Conservation (phyloP, 2,113 vertebrate species). For the Mobula hypostoma region DNA sequence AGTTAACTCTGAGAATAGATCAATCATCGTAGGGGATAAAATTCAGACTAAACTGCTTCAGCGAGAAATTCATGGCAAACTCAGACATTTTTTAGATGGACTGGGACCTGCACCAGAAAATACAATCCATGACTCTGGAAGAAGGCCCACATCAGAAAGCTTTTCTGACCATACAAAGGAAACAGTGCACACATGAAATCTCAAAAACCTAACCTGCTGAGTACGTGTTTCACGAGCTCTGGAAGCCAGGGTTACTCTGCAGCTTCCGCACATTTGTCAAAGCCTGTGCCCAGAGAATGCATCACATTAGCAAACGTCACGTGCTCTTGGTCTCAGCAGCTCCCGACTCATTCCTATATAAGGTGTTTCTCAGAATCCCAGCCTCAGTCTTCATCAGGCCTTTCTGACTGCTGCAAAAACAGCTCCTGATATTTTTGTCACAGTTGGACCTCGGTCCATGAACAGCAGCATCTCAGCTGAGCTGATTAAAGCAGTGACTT, state of each 20-base stretch:
- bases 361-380: not conserved
- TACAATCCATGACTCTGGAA: not conserved
- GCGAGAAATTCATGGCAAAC: not conserved
- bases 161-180: not conserved
- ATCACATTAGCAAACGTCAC: not conserved
- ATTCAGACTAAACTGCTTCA: not conserved
- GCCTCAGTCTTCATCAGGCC: not conserved
- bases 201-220: too few relatives aligned
- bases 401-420: not conserved
- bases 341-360: constrained; percentile 2
- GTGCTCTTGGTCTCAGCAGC: not conserved
- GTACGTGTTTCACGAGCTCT: not conserved
- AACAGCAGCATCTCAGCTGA: not conserved
- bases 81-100: not conserved
- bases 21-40: not conserved
- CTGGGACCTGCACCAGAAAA: not conserved
- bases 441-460: not conserved
- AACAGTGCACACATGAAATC: not conserved
- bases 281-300: not conserved
- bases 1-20: not conserved
- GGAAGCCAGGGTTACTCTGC: not conserved
- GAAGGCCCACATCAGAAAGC: not conserved
- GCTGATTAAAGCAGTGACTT: not conserved
- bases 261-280: not conserved
- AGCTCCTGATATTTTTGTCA: constrained; percentile 16